These are phyloP conservation scores for Rotaria sp. DNA, from an alignment of 2,888 invertebrate genomes.

Conservation along the genomic window DNA sequence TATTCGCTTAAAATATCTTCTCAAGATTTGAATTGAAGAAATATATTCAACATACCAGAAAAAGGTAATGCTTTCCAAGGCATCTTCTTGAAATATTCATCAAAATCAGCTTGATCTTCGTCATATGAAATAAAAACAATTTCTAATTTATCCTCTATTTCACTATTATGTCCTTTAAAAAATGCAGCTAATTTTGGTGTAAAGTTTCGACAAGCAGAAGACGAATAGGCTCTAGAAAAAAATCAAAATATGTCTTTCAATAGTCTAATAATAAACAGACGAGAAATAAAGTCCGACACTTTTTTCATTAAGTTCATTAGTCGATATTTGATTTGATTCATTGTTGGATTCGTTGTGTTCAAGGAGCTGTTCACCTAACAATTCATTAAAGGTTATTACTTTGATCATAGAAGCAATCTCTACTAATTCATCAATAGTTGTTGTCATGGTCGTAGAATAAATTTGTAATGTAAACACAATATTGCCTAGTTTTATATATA, in stretches of 20 bases:
- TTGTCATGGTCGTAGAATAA: no score
- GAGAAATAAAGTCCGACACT: neutral
- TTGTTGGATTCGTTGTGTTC: neutral
- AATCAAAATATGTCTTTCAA: neutral
- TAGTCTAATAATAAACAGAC: neutral
- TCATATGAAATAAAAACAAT: neutral
- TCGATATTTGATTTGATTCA: neutral
- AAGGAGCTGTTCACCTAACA: neutral
- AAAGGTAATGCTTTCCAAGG: neutral
- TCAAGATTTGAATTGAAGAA: no score
- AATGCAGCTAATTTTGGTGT: neutral
- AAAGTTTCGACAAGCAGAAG: neutral
- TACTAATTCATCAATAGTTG: no score
- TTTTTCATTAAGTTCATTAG: neutral
- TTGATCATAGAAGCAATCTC: no score
- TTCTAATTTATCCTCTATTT: neutral
- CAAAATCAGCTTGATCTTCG: neutral
- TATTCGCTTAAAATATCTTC: no score
- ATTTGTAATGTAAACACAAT: no score
- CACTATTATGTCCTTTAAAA: neutral
- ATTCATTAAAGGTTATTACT: no score
- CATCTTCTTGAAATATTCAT: neutral
- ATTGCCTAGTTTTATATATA: no score
- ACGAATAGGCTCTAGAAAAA: neutral
- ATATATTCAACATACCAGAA: neutral